phyloP scores from a whole-genome alignment of 2,888 invertebrate genomes.

The Busseola fusca region DNA sequence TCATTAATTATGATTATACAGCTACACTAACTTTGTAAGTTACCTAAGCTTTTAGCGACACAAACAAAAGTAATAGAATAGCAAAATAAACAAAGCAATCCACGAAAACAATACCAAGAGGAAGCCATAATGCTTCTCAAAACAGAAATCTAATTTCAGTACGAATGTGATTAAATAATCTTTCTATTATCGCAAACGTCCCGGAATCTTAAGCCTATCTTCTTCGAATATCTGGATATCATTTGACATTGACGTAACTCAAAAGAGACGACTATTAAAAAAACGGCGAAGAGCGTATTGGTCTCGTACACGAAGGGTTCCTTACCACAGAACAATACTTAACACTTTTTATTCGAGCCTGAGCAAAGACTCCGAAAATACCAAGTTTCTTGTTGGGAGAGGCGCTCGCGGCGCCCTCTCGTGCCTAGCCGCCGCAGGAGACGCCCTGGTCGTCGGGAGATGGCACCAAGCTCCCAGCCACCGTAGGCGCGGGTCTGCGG shows the following conservation, averaged over 20 bases:
- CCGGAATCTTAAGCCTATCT: neutral
- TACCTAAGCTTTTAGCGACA: neutral
- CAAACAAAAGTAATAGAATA: slow-evolving; percentile 1
- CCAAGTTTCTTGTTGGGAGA: too few relatives aligned
- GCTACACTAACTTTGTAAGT: neutral
- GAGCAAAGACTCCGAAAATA: too few relatives aligned
- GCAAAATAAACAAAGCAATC: slow-evolving; percentile 23
- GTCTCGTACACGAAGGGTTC: too few relatives aligned
- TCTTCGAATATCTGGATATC: neutral
- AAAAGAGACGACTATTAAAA: slow-evolving; percentile 30
- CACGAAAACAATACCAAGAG: neutral
- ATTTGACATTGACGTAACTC: neutral
- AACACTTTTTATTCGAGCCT: too few relatives aligned
- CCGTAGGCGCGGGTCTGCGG: too few relatives aligned
- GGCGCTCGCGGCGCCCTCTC: too few relatives aligned
- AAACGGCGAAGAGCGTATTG: too few relatives aligned
- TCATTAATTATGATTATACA: neutral
- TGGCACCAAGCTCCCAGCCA: too few relatives aligned
- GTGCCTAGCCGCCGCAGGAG: too few relatives aligned
- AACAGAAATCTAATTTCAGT: slow-evolving; percentile 13
- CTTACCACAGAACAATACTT: too few relatives aligned
- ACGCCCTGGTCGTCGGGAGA: too few relatives aligned
- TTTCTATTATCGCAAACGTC: neutral
- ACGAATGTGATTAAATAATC: slow-evolving; percentile 17
- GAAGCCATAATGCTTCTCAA: neutral